phyloP scores from a whole-genome alignment of 2,113 vertebrate species.

The Corynorhinus townsendii region DNA sequence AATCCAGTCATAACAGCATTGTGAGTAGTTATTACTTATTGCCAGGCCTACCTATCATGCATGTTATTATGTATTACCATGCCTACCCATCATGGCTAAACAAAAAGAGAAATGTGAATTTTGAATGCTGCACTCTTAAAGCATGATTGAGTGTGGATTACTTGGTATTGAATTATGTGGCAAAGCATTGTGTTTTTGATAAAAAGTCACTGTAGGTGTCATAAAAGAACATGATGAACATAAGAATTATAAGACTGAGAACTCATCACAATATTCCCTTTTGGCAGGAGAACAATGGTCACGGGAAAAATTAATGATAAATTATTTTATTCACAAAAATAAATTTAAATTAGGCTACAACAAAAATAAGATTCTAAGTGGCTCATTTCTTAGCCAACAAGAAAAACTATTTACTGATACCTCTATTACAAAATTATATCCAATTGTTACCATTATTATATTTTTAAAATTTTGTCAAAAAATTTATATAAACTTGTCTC shows the following conservation, averaged over 20 bases:
- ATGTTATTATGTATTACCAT: neutral
- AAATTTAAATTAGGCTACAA: neutral
- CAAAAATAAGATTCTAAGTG: neutral
- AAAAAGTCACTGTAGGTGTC: neutral
- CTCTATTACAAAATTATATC: neutral
- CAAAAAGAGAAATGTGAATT: neutral
- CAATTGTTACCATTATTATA: neutral
- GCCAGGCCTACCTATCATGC: neutral
- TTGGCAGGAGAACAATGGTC: neutral
- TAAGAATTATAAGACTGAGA: neutral
- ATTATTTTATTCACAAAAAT: neutral
- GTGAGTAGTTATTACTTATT: neutral
- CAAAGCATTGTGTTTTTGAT: neutral
- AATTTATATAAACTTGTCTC: neutral
- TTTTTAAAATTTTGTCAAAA: neutral
- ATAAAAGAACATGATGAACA: neutral
- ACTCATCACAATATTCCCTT: neutral
- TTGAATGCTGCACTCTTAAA: neutral
- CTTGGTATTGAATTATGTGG: neutral
- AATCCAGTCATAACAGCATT: neutral
- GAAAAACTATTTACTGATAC: neutral
- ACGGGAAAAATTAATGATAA: neutral
- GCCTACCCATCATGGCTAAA: neutral
- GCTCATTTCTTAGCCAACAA: neutral
- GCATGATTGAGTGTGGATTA: neutral